phyloP scores from a whole-genome alignment of 1,140 invertebrate species.

The Drosophila oshimai region DNA sequence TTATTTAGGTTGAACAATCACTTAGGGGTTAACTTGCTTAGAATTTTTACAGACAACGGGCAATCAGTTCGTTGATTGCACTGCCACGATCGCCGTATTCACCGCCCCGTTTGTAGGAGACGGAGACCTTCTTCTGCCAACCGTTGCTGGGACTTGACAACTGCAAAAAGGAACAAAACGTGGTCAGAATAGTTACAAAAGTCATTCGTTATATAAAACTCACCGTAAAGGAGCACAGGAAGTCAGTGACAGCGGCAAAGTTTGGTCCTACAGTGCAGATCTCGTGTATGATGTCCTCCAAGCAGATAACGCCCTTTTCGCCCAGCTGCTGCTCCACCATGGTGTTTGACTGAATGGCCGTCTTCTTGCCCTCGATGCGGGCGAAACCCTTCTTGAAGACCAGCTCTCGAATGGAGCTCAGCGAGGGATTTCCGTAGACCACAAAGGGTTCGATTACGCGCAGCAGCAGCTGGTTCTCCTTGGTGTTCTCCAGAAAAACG shows the following conservation, averaged over 20 bases:
- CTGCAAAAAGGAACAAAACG: constrained; percentile 34
- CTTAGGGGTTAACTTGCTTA: constrained; percentile 45
- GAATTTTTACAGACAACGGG: constrained; percentile 65
- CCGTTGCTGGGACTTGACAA: constrained; percentile 76
- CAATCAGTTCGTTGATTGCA: constrained; percentile 73
- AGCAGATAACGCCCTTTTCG: constrained; percentile 74
- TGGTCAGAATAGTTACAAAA: not conserved
- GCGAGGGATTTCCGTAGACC: constrained; percentile 69
- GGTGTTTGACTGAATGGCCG: constrained; percentile 77
- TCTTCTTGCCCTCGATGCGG: constrained; percentile 66
- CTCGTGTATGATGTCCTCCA: constrained; percentile 82
- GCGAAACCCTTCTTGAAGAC: constrained; percentile 82
- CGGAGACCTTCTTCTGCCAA: constrained; percentile 77
- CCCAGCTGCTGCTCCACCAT: constrained; percentile 77
- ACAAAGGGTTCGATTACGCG: constrained; percentile 81
- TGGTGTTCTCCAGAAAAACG: constrained; percentile 73
- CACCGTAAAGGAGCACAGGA: constrained; percentile 70
- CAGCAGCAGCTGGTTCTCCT: constrained; percentile 73
- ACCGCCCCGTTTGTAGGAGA: constrained; percentile 72
- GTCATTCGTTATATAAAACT: too few relatives aligned
- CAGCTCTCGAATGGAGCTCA: constrained; percentile 71
- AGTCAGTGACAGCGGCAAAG: constrained; percentile 60
- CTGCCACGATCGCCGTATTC: constrained; percentile 76
- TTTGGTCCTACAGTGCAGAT: constrained; percentile 80
- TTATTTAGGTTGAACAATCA: constrained; percentile 43